Conservation (phyloP, 2,113 vertebrate species). For the Datnioides undecimradiatus region DNA sequence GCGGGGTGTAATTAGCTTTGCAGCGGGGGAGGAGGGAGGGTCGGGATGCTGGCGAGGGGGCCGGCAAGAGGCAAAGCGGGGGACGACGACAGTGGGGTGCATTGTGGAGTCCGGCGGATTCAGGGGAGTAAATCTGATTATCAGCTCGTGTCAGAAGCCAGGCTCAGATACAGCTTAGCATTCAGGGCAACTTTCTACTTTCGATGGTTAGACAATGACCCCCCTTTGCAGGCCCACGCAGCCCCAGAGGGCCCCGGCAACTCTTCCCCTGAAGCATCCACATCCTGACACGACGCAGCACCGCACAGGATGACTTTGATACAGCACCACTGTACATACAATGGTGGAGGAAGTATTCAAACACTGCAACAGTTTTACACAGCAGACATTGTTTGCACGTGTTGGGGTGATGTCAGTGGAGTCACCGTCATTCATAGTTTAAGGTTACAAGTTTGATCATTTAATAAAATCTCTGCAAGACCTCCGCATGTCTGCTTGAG, state of each 20-base stretch:
- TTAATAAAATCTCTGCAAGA: too few relatives aligned
- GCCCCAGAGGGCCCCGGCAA: conserved; percentile 28
- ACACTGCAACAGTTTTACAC: not conserved
- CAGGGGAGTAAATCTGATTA: conserved; percentile 99
- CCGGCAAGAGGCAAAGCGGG: conserved; percentile 60
- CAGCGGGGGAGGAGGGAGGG: conserved; percentile 79
- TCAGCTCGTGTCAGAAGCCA: conserved; percentile 99
- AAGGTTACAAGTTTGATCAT: too few relatives aligned
- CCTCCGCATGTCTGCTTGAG: not conserved
- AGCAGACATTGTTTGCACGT: not conserved
- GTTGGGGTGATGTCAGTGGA: not conserved
- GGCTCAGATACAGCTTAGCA: conserved; percentile 97
- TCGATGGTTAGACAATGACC: conserved; percentile 91
- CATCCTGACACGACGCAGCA: conserved; percentile 37
- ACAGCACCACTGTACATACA: too few relatives aligned
- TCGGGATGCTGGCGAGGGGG: conserved; percentile 68
- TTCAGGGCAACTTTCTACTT: conserved; percentile 94
- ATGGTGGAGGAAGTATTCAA: not conserved
- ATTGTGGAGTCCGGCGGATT: conserved; percentile 95
- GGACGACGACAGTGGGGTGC: conserved; percentile 91
- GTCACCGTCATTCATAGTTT: too few relatives aligned
- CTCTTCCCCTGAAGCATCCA: conserved; percentile 10
- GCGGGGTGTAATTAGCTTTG: conserved; percentile 98
- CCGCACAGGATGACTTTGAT: conserved; percentile 17
- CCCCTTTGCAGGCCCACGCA: conserved; percentile 84